phyloP scores from a whole-genome alignment of 2,797 vertebrate genomes.

The Aselliscus stoliczkanus region DNA sequence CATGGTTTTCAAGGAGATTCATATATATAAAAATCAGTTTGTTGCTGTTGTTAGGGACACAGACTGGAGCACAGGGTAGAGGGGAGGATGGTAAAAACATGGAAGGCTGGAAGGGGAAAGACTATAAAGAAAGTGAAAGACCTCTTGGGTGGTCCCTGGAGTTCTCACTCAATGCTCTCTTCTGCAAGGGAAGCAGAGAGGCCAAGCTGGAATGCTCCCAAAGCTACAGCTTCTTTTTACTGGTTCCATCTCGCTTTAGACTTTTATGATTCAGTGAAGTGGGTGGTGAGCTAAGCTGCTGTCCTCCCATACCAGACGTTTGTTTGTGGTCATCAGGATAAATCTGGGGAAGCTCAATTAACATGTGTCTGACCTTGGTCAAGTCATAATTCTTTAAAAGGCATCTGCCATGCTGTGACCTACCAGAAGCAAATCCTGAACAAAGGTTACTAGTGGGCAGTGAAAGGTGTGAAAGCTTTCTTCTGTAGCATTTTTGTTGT shows the following conservation, averaged over 20 bases:
- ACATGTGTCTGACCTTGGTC: background rate
- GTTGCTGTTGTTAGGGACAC: background rate
- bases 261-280: slow-evolving; percentile 9
- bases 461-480: background rate
- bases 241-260: background rate
- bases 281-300: background rate
- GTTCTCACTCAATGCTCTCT: background rate
- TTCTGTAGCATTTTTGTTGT: background rate
- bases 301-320: background rate
- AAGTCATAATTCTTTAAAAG: slow-evolving; percentile 22
- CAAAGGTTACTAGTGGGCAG: background rate
- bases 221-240: background rate
- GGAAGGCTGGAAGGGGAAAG: background rate
- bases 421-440: slow-evolving; percentile 26
- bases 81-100: background rate
- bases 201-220: background rate
- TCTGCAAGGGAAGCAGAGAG: background rate
- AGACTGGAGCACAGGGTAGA: background rate
- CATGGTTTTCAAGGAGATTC: background rate
- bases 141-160: background rate
- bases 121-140: background rate
- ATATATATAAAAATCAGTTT: too few species aligned
- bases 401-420: background rate
- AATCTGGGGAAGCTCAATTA: slow-evolving; percentile 29
- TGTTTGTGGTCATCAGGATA: background rate